Evolutionary conservation across 2,797 vertebrate genomes (phyloP), one percentile per base, ranked within the genome.

Genomic region (Danionella dracula): DNA sequence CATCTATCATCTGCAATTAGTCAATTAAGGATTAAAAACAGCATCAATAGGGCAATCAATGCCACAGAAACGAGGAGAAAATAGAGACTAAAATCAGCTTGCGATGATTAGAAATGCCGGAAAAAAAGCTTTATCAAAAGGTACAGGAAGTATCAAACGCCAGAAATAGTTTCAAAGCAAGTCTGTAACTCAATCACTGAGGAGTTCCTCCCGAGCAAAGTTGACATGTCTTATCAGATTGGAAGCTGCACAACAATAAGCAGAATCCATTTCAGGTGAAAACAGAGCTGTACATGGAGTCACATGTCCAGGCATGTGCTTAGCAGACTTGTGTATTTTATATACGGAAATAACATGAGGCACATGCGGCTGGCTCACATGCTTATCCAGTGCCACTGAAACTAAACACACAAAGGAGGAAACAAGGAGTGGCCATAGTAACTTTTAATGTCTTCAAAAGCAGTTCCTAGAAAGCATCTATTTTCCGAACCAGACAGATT

Each of bases 401-500:
- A 32, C 51, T 50, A 72, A 37, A 34, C 54, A 50, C 37, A 54
- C 41, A 44, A 15, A 68, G 35, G 16, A 15, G 45, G 23, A 44
- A 40, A 56, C 53, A 54, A 15, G 49, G 61, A 54, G 61, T 21
- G 61, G 49, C 8, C 4, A 2, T 48, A 12, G 5, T 42, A 34
- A 8, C 19, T 35, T 17, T 19, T 13, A 2, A 49, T 37, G 17
- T 50, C 48, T 60, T 49, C 50, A 8, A n/a, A 15, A 59, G 54
- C 37, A 19, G 23, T 73, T 71, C 66, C 57, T 73, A 73, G 73
- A 78, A 76, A 71, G 46, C 45, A 20, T 7, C 2, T 41, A 12
- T 62, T 71, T 68, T 73, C 58, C 68, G 59, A 46, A 4, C 41
- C n/a, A 48, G 20, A 50, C 42, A 15, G 16, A 49, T 56, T 56